Percentiles rank a stretch among this genome's conserved stretches.
These are phyloP conservation scores for Mythimna ferrago DNA, from an alignment of 2,888 invertebrate species.

Conservation along the genomic window DNA sequence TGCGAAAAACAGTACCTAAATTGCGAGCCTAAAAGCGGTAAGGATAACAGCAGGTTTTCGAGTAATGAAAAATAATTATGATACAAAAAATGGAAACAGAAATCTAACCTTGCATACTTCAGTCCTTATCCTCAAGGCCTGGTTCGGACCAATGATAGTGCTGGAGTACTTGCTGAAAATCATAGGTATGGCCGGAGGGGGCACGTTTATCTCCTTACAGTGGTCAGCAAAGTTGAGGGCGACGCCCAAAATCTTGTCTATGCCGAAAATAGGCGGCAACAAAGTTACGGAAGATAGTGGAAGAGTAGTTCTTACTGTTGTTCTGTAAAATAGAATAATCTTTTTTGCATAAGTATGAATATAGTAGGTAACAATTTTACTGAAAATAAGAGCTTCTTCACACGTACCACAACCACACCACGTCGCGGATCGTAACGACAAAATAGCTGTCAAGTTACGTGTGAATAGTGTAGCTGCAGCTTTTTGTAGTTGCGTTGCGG, in stretches of 20 bases:
- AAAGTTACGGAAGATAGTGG: slow-evolving; percentile 90
- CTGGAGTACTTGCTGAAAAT: slow-evolving; percentile 97
- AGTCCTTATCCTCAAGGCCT: slow-evolving; percentile 89
- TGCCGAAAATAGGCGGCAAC: slow-evolving; percentile 94
- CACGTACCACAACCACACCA: too few relatives aligned
- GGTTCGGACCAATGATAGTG: slow-evolving; percentile 93
- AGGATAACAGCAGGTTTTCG: too few relatives aligned
- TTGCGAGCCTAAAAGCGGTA: too few relatives aligned
- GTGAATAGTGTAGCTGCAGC: too few relatives aligned
- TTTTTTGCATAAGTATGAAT: too few relatives aligned
- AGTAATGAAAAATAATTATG: too few relatives aligned
- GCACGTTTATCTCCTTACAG: slow-evolving; percentile 94
- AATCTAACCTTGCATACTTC: slow-evolving; percentile 49
- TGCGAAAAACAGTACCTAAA: too few relatives aligned
- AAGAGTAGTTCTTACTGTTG: slow-evolving; percentile 30
- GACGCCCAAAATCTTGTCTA: slow-evolving; percentile 96
- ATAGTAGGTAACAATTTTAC: too few relatives aligned
- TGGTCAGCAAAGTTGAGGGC: slow-evolving; percentile 96
- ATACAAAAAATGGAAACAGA: neutral
- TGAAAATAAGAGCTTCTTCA: too few relatives aligned
- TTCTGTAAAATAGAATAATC: slow-evolving; percentile 13
- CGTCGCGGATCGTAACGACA: too few relatives aligned
- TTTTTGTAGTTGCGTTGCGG: too few relatives aligned
- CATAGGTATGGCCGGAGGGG: slow-evolving; percentile 94
- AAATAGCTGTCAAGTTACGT: too few relatives aligned